A percentile compares a stretch with the other conserved stretches of the same genome.
Conservation (phyloP, 2,888 invertebrate species). For the Noctua janthe region DNA sequence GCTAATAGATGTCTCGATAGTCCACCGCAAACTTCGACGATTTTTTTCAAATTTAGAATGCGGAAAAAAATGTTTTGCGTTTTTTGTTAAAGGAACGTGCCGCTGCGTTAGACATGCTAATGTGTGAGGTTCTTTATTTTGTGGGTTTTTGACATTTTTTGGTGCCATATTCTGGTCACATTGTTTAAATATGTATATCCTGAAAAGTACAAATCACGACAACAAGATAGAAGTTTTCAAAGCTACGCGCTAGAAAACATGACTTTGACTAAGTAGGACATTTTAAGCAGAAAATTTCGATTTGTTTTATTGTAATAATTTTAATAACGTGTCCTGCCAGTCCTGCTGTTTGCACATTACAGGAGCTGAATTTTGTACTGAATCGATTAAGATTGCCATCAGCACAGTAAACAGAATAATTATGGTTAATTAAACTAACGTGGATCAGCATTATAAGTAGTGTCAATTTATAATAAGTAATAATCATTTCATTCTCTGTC, state of each 20-base stretch:
- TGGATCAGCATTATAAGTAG: not conserved
- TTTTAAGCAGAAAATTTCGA: not conserved
- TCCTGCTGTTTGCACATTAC: not conserved
- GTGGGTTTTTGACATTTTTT: slow-evolving; percentile 24
- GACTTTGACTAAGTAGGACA: too few species aligned
- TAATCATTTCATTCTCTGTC: not conserved
- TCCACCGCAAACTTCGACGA: slow-evolving; percentile 66
- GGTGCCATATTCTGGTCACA: not conserved
- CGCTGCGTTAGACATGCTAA: slow-evolving; percentile 60
- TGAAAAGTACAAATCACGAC: not conserved
- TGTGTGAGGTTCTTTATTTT: slow-evolving; percentile 70
- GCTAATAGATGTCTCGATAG: slow-evolving; percentile 88
- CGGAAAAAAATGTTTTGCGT: slow-evolving; percentile 61
- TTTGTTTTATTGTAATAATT: not conserved
- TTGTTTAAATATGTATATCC: not conserved
- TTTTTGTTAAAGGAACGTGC: slow-evolving; percentile 63
- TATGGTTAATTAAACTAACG: not conserved
- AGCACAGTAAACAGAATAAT: not conserved
- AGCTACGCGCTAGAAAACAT: not conserved
- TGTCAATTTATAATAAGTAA: not conserved
- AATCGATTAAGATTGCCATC: not conserved
- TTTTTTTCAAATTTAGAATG: slow-evolving; percentile 73
- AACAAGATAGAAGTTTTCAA: not conserved
- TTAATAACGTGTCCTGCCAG: not conserved
- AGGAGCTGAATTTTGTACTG: not conserved